Percentiles rank a stretch among this genome's conserved stretches.
Evolutionary conservation across 1,140 invertebrate species (phyloP).

Genomic region (Cotesia glomerata): DNA sequence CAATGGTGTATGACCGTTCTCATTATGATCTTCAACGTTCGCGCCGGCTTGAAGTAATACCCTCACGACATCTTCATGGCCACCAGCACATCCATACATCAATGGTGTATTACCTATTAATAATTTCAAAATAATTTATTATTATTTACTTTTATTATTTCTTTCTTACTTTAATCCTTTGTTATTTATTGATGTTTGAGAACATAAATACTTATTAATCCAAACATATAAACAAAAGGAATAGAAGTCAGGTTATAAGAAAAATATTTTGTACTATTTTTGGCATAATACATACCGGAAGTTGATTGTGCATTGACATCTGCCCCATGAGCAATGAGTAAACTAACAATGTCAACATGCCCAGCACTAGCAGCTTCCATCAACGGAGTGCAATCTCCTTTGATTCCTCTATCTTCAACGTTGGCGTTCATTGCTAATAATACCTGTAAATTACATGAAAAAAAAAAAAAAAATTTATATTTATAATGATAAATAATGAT

Average conservation of each 20-base stretch:
- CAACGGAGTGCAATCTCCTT: conserved; percentile 94
- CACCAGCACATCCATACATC: conserved; percentile 97
- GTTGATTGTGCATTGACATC: conserved; percentile 96
- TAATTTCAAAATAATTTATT: conserved; percentile 4
- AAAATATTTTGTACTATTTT: conserved; percentile 2
- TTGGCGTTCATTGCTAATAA: conserved; percentile 96
- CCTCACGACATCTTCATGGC: conserved; percentile 90
- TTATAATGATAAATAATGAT: background rate
- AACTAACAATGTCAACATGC: conserved; percentile 91
- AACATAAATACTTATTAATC: no score
- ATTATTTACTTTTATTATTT: background rate
- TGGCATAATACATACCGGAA: conserved; percentile 70
- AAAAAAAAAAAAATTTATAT: background rate
- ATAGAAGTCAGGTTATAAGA: no score
- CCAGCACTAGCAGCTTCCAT: conserved; percentile 97
- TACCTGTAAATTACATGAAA: conserved; percentile 67
- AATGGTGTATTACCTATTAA: conserved; percentile 87
- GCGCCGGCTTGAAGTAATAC: conserved; percentile 88
- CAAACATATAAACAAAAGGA: no score
- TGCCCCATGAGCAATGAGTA: conserved; percentile 89
- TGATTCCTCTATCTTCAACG: conserved; percentile 94
- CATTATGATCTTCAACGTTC: conserved; percentile 98
- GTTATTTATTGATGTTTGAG: no score
- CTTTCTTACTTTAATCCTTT: no score
- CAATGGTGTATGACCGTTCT: conserved; percentile 97